Evolutionary conservation across 2,113 vertebrate species (phyloP), one percentile per base, ranked within the genome.

Genomic region (Hassar affinis): DNA sequence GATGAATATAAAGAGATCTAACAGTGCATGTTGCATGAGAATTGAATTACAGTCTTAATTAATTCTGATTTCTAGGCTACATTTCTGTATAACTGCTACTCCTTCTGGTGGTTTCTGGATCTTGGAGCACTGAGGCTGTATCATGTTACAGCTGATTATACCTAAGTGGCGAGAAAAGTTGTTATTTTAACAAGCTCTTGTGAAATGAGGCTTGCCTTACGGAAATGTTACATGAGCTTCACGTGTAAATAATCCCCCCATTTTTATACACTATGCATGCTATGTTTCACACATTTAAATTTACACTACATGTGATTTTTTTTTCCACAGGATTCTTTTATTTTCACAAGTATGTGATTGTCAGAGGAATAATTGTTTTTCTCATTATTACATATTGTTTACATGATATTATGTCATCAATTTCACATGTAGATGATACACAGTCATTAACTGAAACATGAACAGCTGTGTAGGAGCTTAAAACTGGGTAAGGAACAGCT

Each of bases 141-240:
- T 77, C 52, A 3, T 35, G 27, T 76, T 76, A 12, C 74, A 62
- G 57, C 12, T 75, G 25, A 74, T 72, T 75, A 75, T 33, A 49
- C 69, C 61, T 78, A 38, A 42, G 85, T 80, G 80, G n/a, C 11
- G 6, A 59, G n/a, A 42, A 71, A 61, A 62, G 30, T 35, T 74
- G 64, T 77, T 80, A 61, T 68, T n/a, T 76, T 77, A 62, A 77
- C 57, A 79, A 78, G 38, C 38, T 76, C 22, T 56, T 76, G 45
- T 78, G 51, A 57, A 64, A n/a, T 25, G 49, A n/a, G 38, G 15
- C 14, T 83, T 7, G 4, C 6, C 71, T 69, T 49, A 47, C 22
- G 11, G 17, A 75, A 75, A 75, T 52, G 71, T 75, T 30, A 30
- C 15, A 52, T 9, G 11, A 52, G 33, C 47, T 75, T 52, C 18